phyloP scores from a whole-genome alignment of 2,797 vertebrate genomes.

The Mionectes olivaceus region DNA sequence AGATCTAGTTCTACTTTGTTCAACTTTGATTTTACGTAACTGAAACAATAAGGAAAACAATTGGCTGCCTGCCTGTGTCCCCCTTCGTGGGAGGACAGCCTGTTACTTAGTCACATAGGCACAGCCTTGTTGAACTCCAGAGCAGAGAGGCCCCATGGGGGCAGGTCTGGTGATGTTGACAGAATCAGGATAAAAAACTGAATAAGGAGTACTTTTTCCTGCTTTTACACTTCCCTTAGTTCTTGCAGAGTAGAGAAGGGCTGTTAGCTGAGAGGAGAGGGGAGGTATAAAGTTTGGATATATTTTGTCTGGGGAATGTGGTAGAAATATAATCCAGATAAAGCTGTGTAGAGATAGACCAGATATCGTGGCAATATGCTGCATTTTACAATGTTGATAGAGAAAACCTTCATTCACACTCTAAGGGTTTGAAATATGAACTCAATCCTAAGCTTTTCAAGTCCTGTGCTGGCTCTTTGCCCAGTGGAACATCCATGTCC shows the following conservation, averaged over 20 bases:
- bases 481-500: no score
- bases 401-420: not conserved
- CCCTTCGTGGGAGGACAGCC: not conserved
- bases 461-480: accelerated
- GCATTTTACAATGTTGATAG: not conserved
- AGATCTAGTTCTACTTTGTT: not conserved
- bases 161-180: not conserved
- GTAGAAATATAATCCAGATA: not conserved
- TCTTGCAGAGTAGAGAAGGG: not conserved
- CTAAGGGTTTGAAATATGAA: not conserved
- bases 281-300: not conserved
- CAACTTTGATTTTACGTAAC: not conserved
- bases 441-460: not conserved
- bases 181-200: not conserved
- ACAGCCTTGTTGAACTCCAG: not conserved
- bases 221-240: not conserved
- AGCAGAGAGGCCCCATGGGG: accelerated
- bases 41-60: not conserved
- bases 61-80: not conserved
- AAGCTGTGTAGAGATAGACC: not conserved
- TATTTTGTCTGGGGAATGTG: not conserved
- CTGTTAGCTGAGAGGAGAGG: not conserved
- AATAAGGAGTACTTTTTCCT: not conserved
- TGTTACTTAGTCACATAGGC: not conserved
- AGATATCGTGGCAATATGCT: not conserved